A percentile compares a stretch with the other conserved stretches of the same genome.
These are phyloP conservation scores for Hormaphis cornu DNA, from an alignment of 1,140 invertebrate species.

Conservation along the genomic window DNA sequence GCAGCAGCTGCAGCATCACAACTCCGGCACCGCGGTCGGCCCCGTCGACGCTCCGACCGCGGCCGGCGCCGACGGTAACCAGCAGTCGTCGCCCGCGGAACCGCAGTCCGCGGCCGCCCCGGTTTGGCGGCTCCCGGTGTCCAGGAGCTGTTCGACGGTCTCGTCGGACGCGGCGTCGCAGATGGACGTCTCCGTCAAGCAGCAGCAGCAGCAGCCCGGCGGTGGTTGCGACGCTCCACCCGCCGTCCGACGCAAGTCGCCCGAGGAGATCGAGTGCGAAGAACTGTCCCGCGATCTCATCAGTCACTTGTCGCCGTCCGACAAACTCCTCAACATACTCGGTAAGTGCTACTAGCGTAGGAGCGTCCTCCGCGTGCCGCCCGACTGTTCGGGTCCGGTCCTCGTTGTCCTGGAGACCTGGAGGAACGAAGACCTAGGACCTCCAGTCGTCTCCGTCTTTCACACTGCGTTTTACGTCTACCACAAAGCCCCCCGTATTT, in stretches of 20 bases:
- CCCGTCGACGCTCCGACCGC: not conserved
- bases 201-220: not conserved
- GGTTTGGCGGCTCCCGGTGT: not conserved
- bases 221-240: not conserved
- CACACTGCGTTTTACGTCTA: too few relatives aligned
- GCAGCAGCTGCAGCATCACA: not conserved
- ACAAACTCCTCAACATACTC: constrained; percentile 60
- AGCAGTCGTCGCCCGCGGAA: not conserved
- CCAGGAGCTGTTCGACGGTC: constrained; percentile 4
- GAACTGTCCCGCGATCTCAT: constrained; percentile 61
- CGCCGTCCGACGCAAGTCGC: constrained; percentile 33
- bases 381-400: too few relatives aligned
- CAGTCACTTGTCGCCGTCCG: constrained; percentile 56
- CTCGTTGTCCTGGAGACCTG: too few relatives aligned
- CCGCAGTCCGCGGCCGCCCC: not conserved
- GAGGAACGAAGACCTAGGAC: too few relatives aligned
- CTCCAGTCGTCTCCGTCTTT: too few relatives aligned
- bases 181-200: constrained; percentile 33
- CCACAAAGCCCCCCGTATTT: too few relatives aligned
- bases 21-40: not conserved
- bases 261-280: constrained; percentile 74
- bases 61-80: not conserved
- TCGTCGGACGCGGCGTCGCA: constrained; percentile 38
- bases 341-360: constrained; percentile 41
- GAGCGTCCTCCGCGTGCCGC: too few relatives aligned